Conservation (phyloP, 1,140 invertebrate species). For the Sycophaga agraensis region DNA sequence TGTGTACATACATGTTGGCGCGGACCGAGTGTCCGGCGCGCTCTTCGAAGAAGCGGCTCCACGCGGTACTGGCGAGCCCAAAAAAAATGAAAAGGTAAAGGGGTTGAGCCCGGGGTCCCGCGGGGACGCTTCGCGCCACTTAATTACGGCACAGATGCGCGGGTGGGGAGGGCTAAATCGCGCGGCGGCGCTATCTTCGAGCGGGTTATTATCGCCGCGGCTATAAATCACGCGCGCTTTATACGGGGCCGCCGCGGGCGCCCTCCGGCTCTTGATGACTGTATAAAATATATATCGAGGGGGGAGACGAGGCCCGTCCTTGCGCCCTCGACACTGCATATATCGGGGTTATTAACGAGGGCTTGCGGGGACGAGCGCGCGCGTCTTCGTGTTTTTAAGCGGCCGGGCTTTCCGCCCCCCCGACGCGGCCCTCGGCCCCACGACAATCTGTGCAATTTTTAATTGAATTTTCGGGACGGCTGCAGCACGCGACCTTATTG, state of each 20-base stretch:
- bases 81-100: not conserved
- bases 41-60: not conserved
- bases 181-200: constrained; percentile 38
- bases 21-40: too few relatives aligned
- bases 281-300: constrained; percentile 41
- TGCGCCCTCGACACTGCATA: too few relatives aligned
- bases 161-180: constrained; percentile 50
- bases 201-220: constrained; percentile 45
- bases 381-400: too few relatives aligned
- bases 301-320: not conserved
- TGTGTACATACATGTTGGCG: too few relatives aligned
- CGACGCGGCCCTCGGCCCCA: too few relatives aligned
- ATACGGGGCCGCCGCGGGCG: constrained; percentile 33
- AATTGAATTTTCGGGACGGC: too few relatives aligned
- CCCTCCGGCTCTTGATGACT: constrained; percentile 50
- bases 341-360: too few relatives aligned
- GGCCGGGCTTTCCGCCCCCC: too few relatives aligned
- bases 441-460: too few relatives aligned
- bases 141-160: constrained; percentile 39
- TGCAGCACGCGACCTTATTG: too few relatives aligned
- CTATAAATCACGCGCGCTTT: constrained; percentile 50
- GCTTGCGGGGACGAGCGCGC: not conserved
- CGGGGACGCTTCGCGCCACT: constrained; percentile 2
- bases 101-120: too few relatives aligned
- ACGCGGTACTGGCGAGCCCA: not conserved